Conservation (phyloP, 2,797 vertebrate genomes). For the Anas bernieri region DNA sequence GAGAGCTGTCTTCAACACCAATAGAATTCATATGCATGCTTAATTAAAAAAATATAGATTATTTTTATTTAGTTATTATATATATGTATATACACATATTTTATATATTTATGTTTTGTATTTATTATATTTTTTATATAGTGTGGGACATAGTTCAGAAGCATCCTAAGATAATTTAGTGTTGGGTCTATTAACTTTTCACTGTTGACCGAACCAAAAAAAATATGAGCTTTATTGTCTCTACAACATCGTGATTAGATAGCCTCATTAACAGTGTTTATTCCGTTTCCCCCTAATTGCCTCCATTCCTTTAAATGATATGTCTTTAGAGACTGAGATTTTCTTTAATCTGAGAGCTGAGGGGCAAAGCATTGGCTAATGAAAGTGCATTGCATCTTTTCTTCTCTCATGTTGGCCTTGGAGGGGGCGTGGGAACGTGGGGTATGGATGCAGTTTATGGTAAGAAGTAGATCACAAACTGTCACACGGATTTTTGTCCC, state of each 20-base stretch:
- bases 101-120: no score
- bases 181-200: not conserved
- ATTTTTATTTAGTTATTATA: not conserved
- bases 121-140: no score
- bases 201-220: not conserved
- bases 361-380: not conserved
- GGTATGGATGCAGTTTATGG: not conserved
- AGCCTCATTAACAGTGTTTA: not conserved
- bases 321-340: not conserved
- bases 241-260: not conserved
- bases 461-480: not conserved
- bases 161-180: not conserved
- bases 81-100: no score
- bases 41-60: not conserved
- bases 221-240: not conserved
- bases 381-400: not conserved
- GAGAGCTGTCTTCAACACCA: not conserved
- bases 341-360: not conserved
- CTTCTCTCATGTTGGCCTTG: not conserved
- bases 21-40: rapidly evolving
- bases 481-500: not conserved
- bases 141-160: not conserved
- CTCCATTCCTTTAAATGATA: not conserved
- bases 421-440: not conserved
- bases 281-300: not conserved